These are phyloP conservation scores for Tetragonula carbonaria DNA, from an alignment of 2,888 invertebrate species.

Conservation along the genomic window DNA sequence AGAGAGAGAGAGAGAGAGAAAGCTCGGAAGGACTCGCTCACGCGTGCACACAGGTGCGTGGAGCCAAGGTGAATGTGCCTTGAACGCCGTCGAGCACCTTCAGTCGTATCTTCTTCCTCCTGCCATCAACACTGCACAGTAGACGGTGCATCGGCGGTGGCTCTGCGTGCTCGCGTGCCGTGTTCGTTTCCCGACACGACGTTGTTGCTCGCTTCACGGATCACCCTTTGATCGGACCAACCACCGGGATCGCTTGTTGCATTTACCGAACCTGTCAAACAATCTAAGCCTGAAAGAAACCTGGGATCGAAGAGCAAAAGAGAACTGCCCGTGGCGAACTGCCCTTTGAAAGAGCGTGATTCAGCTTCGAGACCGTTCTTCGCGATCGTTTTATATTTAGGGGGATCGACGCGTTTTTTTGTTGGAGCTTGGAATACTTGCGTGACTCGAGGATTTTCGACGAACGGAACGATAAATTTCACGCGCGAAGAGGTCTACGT, in stretches of 20 bases:
- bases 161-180: constrained; percentile 54
- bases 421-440: neutral
- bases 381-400: constrained; percentile 13
- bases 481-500: neutral
- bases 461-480: neutral
- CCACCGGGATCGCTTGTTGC: neutral
- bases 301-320: neutral
- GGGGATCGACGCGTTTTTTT: neutral
- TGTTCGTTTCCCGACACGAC: constrained; percentile 2
- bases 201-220: constrained; percentile 27
- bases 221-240: constrained; percentile 26
- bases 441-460: neutral
- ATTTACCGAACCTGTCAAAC: neutral
- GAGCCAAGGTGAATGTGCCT: constrained; percentile 77
- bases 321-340: neutral
- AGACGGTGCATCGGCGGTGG: constrained; percentile 56
- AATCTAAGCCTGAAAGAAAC: neutral
- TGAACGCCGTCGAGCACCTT: constrained; percentile 67
- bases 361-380: constrained; percentile 5
- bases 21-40: constrained; percentile 56
- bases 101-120: constrained; percentile 76
- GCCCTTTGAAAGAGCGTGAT: neutral
- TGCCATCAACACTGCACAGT: constrained; percentile 66
- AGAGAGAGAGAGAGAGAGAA: constrained; percentile 23
- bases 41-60: constrained; percentile 70